Evolutionary conservation across 1,140 invertebrate species (phyloP).

Genomic region (Cydia amplana): DNA sequence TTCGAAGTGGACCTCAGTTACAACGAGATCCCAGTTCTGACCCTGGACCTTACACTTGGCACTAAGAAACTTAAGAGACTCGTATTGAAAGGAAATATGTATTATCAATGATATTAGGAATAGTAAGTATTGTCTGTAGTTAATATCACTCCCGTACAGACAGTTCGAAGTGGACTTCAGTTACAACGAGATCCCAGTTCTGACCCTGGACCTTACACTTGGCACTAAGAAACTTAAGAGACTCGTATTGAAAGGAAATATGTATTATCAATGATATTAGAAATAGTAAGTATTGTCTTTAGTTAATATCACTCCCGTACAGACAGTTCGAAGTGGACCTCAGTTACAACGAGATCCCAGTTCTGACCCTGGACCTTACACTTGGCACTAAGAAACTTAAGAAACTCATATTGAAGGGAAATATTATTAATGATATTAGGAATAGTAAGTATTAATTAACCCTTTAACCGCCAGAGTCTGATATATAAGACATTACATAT

Average conservation of each 20-base stretch:
- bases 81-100: no score
- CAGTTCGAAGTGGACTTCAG: conserved; percentile 89
- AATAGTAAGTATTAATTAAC: no score
- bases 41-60: conserved; percentile 88
- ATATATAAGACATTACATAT: no score
- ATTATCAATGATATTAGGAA: conserved; percentile 84
- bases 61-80: conserved; percentile 88
- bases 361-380: conserved; percentile 89
- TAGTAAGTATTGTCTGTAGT: conserved; percentile 75
- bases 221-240: conserved; percentile 86
- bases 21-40: conserved; percentile 91
- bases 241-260: conserved; percentile 90
- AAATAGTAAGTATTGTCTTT: conserved; percentile 79
- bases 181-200: conserved; percentile 90
- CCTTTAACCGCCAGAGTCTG: no score
- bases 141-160: conserved; percentile 84
- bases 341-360: conserved; percentile 91
- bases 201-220: conserved; percentile 88
- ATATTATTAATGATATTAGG: conserved; percentile 89
- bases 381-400: conserved; percentile 87
- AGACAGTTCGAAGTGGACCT: conserved; percentile 89
- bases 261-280: conserved; percentile 85
- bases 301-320: conserved; percentile 82
- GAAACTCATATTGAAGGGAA: conserved; percentile 88
- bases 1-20: conserved; percentile 90